Evolutionary conservation across 2,888 invertebrate genomes (phyloP).

Genomic region (Drosophila multiciliata): DNA sequence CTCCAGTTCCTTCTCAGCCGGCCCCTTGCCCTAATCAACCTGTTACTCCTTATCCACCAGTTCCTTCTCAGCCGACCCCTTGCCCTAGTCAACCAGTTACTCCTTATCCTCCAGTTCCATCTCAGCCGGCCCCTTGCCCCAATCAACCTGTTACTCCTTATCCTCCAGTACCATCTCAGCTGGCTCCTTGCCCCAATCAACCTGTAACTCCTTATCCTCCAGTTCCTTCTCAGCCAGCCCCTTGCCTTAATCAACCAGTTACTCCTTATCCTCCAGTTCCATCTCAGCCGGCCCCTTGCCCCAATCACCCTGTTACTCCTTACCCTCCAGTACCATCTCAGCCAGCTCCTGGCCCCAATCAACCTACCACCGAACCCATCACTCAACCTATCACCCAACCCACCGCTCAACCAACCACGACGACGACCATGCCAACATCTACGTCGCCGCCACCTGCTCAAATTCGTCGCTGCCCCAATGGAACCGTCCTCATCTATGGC

Average conservation of each 20-base stretch:
- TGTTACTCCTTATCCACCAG: conserved; percentile 10
- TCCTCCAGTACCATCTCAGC: conserved; percentile 9
- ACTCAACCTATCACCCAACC: neutral
- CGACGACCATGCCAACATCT: conserved; percentile 10
- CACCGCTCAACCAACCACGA: conserved; percentile 3
- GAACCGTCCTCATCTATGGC: conserved; percentile 57
- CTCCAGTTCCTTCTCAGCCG: conserved; percentile 3
- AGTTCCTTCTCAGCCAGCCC: conserved; percentile 2
- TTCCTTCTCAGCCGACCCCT: conserved; percentile 2
- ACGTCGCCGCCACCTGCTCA: conserved; percentile 31
- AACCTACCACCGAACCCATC: neutral
- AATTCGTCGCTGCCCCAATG: conserved; percentile 58
- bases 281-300: conserved; percentile 4
- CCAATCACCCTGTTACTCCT: conserved; percentile 16
- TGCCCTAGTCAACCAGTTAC: conserved; percentile 7
- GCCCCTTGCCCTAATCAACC: conserved; percentile 20
- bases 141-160: conserved; percentile 7
- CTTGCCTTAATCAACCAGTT: conserved; percentile 8
- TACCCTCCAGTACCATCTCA: conserved; percentile 5
- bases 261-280: conserved; percentile 15
- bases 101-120: conserved; percentile 7
- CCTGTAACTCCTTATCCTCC: conserved; percentile 16
- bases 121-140: conserved; percentile 5
- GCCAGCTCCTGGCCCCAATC: conserved; percentile 8
- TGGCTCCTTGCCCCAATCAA: conserved; percentile 1